These are phyloP conservation scores for Euzophera pinguis DNA, from an alignment of 2,888 invertebrate species.

Conservation along the genomic window DNA sequence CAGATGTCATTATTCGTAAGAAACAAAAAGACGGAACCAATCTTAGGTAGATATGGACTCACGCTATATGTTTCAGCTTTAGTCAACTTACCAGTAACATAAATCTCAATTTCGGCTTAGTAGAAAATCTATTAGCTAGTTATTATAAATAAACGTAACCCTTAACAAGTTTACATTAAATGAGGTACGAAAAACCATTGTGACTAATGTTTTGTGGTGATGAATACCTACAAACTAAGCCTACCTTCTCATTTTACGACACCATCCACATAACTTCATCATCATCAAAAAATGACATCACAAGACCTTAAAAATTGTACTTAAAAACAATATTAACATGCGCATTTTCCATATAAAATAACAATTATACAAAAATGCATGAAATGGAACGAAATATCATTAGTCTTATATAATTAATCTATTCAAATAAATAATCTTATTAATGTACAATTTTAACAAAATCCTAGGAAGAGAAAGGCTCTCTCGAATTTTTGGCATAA, in stretches of 20 bases:
- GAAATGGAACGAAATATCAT: constrained; percentile 69
- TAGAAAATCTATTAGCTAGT: constrained; percentile 30
- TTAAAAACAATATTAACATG: constrained; percentile 63
- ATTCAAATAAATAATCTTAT: constrained; percentile 63
- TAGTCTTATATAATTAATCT: constrained; percentile 43
- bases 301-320: constrained; percentile 17
- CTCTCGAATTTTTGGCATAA: constrained; percentile 30
- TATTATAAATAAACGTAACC: constrained; percentile 54
- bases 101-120: constrained; percentile 14
- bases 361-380: constrained; percentile 76
- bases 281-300: constrained; percentile 23
- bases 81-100: constrained; percentile 2
- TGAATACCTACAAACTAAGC: constrained; percentile 38
- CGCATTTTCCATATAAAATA: constrained; percentile 64
- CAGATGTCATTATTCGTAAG: too few relatives aligned
- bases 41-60: background rate
- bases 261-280: constrained; percentile 25
- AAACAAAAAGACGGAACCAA: too few relatives aligned
- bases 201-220: constrained; percentile 61
- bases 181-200: constrained; percentile 77
- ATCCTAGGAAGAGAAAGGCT: constrained; percentile 64
- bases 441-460: constrained; percentile 60
- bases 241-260: constrained; percentile 32
- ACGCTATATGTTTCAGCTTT: background rate
- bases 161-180: constrained; percentile 69